Evolutionary conservation across 2,113 vertebrate genomes (phyloP).

Genomic region (Lamprologus sp.): DNA sequence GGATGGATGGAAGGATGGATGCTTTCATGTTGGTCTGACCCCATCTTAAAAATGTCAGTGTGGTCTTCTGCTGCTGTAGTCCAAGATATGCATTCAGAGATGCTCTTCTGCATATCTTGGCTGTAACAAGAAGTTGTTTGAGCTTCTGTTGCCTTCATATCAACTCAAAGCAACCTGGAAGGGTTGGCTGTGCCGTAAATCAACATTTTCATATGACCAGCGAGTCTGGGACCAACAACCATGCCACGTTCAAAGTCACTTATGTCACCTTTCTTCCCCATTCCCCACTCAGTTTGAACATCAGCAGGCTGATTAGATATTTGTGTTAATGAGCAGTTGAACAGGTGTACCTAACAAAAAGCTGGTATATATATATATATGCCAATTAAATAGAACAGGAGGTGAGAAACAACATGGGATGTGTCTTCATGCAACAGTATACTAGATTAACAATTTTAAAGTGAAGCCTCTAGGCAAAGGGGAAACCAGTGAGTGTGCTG

Average conservation of each 20-base stretch:
- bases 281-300: neutral
- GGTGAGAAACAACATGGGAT: neutral
- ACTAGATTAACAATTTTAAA: neutral
- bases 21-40: neutral
- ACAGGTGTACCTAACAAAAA: neutral
- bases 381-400: neutral
- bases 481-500: neutral
- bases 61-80: neutral
- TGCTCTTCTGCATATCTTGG: neutral
- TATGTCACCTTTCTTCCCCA: neutral
- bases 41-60: neutral
- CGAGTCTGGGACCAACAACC: neutral
- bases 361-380: fast-evolving
- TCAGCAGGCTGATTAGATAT: neutral
- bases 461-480: neutral
- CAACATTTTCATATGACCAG: neutral
- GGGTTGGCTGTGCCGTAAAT: neutral
- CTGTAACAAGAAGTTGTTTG: neutral
- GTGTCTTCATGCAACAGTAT: neutral
- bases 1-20: fast-evolving
- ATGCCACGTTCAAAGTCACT: neutral
- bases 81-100: neutral
- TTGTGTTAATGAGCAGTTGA: neutral
- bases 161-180: neutral
- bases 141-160: neutral